A percentile compares a stretch with the other conserved stretches of the same genome.
Conservation (phyloP, 2,888 invertebrate species). For the Slavum lentiscoides region DNA sequence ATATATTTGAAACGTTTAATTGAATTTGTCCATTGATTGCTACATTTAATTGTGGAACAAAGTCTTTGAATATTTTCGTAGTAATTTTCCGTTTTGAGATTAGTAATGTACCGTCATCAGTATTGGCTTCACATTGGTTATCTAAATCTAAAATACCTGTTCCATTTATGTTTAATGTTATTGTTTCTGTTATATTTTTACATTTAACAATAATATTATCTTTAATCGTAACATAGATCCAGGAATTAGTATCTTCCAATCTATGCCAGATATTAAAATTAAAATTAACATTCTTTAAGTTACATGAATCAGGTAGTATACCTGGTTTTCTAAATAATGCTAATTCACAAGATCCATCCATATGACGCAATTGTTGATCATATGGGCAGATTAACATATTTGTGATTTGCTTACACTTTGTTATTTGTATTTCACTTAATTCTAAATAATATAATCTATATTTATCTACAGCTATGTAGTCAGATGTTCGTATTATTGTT, state of each 20-base stretch:
- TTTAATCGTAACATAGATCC: neutral
- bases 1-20: neutral
- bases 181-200: neutral
- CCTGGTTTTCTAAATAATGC: neutral
- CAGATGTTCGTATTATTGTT: neutral
- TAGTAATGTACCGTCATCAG: neutral
- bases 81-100: neutral
- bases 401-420: neutral
- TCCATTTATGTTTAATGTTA: neutral
- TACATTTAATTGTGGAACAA: neutral
- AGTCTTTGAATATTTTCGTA: neutral
- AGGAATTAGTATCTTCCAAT: constrained; percentile 4
- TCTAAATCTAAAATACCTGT: neutral
- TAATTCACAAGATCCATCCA: constrained; percentile 4
- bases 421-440: neutral
- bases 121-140: constrained; percentile 9
- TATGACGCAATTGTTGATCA: neutral
- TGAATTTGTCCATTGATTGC: neutral
- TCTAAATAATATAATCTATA: constrained; percentile 1
- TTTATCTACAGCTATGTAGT: constrained; percentile 6
- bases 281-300: neutral
- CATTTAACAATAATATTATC: constrained; percentile 1
- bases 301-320: constrained; percentile 6
- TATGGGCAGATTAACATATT: neutral
- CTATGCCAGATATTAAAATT: constrained; percentile 8